Percentiles rank a stretch among this genome's conserved stretches.
Conservation (phyloP, 1,140 invertebrate species). For the Nylanderia fulva region DNA sequence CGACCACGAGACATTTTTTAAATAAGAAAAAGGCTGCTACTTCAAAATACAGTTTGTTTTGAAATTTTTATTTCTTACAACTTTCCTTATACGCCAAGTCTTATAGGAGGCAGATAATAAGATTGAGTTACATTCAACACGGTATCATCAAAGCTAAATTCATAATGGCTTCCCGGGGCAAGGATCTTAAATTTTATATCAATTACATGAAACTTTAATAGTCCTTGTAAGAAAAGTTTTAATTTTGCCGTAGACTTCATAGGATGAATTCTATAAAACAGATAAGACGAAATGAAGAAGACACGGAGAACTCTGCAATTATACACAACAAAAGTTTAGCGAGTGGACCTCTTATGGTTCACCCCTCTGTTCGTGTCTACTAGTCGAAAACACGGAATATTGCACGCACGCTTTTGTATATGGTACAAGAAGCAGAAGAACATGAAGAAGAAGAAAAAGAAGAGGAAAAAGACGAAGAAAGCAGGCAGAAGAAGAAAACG, state of each 20-base stretch:
- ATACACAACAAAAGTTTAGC: background rate
- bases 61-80: background rate
- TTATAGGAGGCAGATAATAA: conserved; percentile 1
- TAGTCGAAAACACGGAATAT: conserved; percentile 20
- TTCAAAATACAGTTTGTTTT: background rate
- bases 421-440: conserved; percentile 52
- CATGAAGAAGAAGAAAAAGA: conserved; percentile 7
- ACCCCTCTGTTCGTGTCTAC: conserved; percentile 19
- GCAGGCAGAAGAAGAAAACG: too few species aligned
- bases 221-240: background rate
- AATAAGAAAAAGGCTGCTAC: background rate
- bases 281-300: too few species aligned
- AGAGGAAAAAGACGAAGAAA: background rate
- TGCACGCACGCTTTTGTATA: conserved; percentile 56
- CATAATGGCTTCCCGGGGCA: background rate
- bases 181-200: conserved; percentile 5
- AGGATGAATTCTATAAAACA: background rate
- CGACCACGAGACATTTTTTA: background rate
- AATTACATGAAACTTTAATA: background rate
- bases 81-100: background rate
- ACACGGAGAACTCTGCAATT: background rate
- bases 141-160: conserved; percentile 19
- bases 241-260: background rate
- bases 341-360: background rate
- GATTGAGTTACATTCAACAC: background rate